Conservation (phyloP, 1,140 invertebrate genomes). For the Scaptomyza hsui region DNA sequence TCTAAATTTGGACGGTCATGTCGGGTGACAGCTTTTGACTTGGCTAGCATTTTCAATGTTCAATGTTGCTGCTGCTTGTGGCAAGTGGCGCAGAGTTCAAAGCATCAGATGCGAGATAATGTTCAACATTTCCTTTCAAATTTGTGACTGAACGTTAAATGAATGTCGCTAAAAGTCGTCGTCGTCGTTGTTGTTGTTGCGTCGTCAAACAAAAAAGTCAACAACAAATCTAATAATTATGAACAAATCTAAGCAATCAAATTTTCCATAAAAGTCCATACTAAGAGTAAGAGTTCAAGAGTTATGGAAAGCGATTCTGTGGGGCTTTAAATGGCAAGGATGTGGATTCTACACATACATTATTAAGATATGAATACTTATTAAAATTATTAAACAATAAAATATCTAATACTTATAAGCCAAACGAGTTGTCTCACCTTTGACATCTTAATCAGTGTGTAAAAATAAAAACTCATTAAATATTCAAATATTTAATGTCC, state of each 20-base stretch:
- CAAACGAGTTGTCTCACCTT: too few relatives aligned
- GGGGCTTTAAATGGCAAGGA: not conserved
- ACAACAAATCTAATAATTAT: slow-evolving; percentile 34
- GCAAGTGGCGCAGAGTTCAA: slow-evolving; percentile 76
- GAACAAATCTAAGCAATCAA: slow-evolving; percentile 24
- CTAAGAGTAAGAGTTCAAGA: slow-evolving; percentile 25
- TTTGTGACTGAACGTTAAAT: slow-evolving; percentile 40
- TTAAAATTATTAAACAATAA: too few relatives aligned
- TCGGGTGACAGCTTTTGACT: slow-evolving; percentile 76
- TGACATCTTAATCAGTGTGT: too few relatives aligned
- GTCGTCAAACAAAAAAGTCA: slow-evolving; percentile 2
- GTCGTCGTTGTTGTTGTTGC: too few relatives aligned
- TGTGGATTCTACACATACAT: not conserved
- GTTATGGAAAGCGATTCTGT: not conserved
- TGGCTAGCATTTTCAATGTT: slow-evolving; percentile 62
- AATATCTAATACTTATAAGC: too few relatives aligned
- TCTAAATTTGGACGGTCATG: slow-evolving; percentile 81
- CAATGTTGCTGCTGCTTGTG: slow-evolving; percentile 26
- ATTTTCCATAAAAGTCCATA: slow-evolving; percentile 19
- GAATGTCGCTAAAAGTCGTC: slow-evolving; percentile 15
- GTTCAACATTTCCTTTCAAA: slow-evolving; percentile 79
- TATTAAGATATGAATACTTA: too few relatives aligned
- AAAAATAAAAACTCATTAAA: too few relatives aligned
- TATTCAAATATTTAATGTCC: too few relatives aligned
- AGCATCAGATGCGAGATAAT: slow-evolving; percentile 77